Evolutionary conservation across 2,113 vertebrate genomes (phyloP), one percentile per base, ranked within the genome.

Genomic region (Trichechus manatus): DNA sequence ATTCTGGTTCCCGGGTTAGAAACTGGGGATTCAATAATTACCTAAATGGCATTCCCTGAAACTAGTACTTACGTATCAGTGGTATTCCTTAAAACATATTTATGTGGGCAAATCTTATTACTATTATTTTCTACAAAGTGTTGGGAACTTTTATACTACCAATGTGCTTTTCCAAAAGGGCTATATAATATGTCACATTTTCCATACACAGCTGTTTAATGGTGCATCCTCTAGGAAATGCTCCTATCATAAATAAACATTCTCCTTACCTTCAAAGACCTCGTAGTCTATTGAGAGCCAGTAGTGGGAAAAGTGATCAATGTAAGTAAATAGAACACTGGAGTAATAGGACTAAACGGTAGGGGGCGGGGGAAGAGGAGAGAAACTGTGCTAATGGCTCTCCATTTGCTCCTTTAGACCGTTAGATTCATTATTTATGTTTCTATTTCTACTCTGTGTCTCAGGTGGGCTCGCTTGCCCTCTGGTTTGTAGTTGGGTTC

Each of bases 91-190:
- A 39, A 74, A 74, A 39, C 3, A 92, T 72, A 39, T 68, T 79
- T 79, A 15, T 87, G 22, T 39, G 72, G 20, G 10, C 22, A 22
- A 74, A 39, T 22, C 7, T 74, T 50, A 44, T 64, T 70, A 70
- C 39, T 50, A 44, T 64, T 70, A 70, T 93, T 93, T 97, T 84
- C 79, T 72, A n/a, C 3, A 87, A 91, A 66, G 9, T 25, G 9
- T 63, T 89, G 44, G 50, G 29, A 86, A 13, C 15, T 53, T 91
- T 93, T 89, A 61, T 64, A 31, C 8, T 75, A 59, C 25, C 68
- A 50, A n/a, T 33, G 3, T 84, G 33, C 63, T 92, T 92, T 92
- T 88, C 63, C 27, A 77, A 77, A 61, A 19, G 33, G 50, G 4
- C 2, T 42, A 53, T 47, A 31, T 13, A 90, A 20, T 77, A 66